Evolutionary conservation across 2,797 vertebrate genomes (phyloP).

Genomic region (Cottoperca gobio): DNA sequence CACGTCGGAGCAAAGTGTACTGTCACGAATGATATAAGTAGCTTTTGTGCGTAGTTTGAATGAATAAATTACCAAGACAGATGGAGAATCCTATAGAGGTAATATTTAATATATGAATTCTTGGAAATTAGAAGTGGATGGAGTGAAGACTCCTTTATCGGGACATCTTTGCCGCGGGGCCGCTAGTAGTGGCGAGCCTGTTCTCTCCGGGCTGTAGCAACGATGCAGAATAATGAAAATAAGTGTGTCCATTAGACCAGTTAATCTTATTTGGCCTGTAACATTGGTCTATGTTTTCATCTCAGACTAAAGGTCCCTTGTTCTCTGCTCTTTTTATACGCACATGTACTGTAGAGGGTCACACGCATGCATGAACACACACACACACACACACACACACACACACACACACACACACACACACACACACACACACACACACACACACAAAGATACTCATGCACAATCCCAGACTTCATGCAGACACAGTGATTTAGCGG

Average conservation of each 20-base stretch:
- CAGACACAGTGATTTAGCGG: constrained; percentile 71
- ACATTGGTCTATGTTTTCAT: constrained; percentile 77
- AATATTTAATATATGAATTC: constrained; percentile 50
- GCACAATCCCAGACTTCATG: constrained; percentile 74
- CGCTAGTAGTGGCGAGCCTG: constrained; percentile 34
- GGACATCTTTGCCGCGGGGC: constrained; percentile 42
- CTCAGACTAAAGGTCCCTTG: constrained; percentile 73
- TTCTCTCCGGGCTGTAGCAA: constrained; percentile 58
- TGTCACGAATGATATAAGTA: constrained; percentile 9
- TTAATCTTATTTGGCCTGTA: constrained; percentile 79
- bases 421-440: constrained; percentile 23
- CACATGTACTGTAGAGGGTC: constrained; percentile 70
- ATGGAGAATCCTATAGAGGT: constrained; percentile 37
- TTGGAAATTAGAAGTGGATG: constrained; percentile 51
- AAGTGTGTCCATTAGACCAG: constrained; percentile 82
- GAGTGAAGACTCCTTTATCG: constrained; percentile 43
- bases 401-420: constrained; percentile 21
- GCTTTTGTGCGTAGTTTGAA: constrained; percentile 33
- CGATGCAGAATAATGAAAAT: constrained; percentile 81
- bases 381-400: constrained; percentile 47
- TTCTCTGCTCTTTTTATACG: constrained; percentile 69
- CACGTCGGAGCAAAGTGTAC: constrained; percentile 15
- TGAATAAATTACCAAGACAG: constrained; percentile 45
- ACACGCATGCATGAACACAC: constrained; percentile 54
- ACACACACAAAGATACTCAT: constrained; percentile 38